Evolutionary conservation across 35 echinoderm and acorn worm genomes (phyloP).

Genomic region (Apostichopus japonicus): DNA sequence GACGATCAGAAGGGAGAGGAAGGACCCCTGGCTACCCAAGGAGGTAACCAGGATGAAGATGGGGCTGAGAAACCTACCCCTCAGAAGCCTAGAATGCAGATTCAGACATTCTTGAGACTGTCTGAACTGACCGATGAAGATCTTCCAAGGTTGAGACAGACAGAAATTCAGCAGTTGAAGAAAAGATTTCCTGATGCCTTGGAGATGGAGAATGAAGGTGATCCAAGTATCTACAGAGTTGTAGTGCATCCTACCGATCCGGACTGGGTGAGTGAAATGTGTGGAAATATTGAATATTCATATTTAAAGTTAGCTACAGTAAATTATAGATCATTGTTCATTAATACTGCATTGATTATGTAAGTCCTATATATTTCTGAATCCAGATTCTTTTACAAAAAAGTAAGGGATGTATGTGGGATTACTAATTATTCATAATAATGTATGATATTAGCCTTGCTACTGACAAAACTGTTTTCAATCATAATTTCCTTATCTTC

Average conservation of each 20-base stretch:
- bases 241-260: slow-evolving; percentile 84
- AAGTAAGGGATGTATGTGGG: no score
- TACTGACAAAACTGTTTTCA: no score
- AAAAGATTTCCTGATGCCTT: slow-evolving; percentile 66
- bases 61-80: slow-evolving; percentile 43
- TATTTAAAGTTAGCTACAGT: no score
- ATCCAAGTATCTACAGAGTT: slow-evolving; percentile 65
- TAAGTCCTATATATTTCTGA: no score
- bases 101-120: slow-evolving; percentile 54
- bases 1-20: background rate
- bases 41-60: background rate
- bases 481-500: background rate
- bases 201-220: slow-evolving; percentile 57
- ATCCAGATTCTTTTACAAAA: no score
- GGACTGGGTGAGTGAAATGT: slow-evolving; percentile 81
- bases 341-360: no score
- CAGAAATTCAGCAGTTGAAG: slow-evolving; percentile 73
- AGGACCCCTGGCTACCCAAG: background rate
- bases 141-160: slow-evolving; percentile 62
- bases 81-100: background rate
- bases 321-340: no score
- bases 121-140: slow-evolving; percentile 71
- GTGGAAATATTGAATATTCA: background rate
- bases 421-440: no score
- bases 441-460: no score